A percentile compares a stretch with the other conserved stretches of the same genome.
Conservation (phyloP, 2,888 invertebrate species). For the Deroplatys truncata region DNA sequence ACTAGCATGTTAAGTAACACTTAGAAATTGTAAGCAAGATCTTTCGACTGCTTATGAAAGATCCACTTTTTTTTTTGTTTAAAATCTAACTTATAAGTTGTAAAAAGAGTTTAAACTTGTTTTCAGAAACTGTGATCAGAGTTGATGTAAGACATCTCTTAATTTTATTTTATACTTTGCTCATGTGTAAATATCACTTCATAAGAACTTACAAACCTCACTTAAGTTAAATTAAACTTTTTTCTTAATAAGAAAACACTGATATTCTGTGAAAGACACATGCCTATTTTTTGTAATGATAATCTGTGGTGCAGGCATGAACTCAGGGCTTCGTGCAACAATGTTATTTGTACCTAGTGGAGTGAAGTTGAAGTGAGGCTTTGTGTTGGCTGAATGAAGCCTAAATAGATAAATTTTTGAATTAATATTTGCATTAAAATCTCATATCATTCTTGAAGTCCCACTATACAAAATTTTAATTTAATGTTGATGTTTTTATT, state of each 20-base stretch:
- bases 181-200: background rate
- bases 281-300: background rate
- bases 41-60: background rate
- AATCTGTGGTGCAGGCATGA: background rate
- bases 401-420: background rate
- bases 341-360: background rate
- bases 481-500: background rate
- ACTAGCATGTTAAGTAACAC: constrained; percentile 12
- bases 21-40: background rate
- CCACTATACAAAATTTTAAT: background rate
- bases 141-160: background rate
- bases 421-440: background rate
- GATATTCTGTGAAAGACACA: background rate
- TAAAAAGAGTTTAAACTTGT: constrained; percentile 1
- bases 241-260: background rate
- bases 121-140: constrained; percentile 1
- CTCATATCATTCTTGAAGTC: background rate
- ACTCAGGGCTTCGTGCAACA: background rate
- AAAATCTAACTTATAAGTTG: constrained; percentile 11
- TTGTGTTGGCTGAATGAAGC: background rate
- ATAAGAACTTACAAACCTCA: background rate
- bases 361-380: background rate
- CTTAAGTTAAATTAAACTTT: background rate
- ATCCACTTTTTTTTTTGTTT: constrained; percentile 12
- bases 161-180: background rate